phyloP scores from a whole-genome alignment of 2,797 vertebrate species.

The Bufotes viridis region DNA sequence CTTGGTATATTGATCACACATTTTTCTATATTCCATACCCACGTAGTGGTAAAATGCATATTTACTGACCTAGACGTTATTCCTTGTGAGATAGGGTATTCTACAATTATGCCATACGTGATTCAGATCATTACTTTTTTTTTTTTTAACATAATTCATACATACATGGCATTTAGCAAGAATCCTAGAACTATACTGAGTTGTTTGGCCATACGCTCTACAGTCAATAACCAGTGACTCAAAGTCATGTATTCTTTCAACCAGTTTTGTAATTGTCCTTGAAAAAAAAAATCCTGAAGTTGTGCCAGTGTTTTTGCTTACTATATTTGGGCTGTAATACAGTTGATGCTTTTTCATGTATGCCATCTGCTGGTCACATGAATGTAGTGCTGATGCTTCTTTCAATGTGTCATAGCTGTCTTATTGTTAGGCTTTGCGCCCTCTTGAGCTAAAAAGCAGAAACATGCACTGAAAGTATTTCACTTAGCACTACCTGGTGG shows the following conservation, averaged over 20 bases:
- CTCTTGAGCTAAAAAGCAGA: background rate
- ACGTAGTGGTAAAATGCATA: too few relatives aligned
- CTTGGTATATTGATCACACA: too few relatives aligned
- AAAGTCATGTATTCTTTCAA: background rate
- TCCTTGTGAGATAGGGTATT: too few relatives aligned
- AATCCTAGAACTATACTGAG: too few relatives aligned
- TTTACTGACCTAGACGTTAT: too few relatives aligned
- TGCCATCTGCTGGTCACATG: constrained; percentile 13
- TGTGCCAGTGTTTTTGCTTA: background rate
- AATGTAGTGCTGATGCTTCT: background rate
- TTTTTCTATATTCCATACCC: too few relatives aligned
- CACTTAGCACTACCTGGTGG: too few relatives aligned
- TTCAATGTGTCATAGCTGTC: background rate
- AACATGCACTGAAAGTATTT: background rate
- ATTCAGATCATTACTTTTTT: too few relatives aligned
- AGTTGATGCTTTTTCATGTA: background rate
- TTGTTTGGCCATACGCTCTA: background rate
- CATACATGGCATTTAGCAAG: too few relatives aligned
- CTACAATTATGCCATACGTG: too few relatives aligned
- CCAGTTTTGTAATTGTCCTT: background rate
- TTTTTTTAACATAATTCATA: too few relatives aligned
- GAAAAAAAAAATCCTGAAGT: background rate
- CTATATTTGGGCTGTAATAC: background rate
- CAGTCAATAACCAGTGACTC: background rate
- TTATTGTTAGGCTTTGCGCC: background rate